Percentiles rank a stretch among this genome's conserved stretches.
Conservation (phyloP, 2,888 invertebrate genomes). For the Coremacera marginata region DNA sequence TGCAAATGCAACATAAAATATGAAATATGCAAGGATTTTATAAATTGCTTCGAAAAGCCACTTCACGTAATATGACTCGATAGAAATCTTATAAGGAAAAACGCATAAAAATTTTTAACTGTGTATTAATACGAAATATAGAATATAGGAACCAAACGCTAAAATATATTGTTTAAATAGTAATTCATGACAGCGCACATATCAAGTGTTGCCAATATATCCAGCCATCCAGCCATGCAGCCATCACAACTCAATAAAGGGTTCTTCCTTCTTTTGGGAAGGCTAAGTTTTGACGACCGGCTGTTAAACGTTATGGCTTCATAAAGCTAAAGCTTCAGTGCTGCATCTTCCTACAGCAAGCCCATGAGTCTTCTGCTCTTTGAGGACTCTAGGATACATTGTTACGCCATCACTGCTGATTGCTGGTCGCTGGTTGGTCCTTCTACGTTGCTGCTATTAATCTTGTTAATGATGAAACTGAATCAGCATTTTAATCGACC, state of each 20-base stretch:
- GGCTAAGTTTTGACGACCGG: not conserved
- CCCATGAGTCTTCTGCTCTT: too few relatives aligned
- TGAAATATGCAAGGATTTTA: too few relatives aligned
- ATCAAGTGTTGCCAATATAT: conserved; percentile 9
- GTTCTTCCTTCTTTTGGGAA: not conserved
- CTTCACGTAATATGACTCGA: too few relatives aligned
- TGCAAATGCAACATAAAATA: too few relatives aligned
- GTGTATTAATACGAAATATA: too few relatives aligned
- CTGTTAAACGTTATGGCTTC: conserved; percentile 11
- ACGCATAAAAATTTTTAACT: too few relatives aligned
- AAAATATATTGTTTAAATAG: conserved; percentile 17
- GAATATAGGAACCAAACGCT: too few relatives aligned
- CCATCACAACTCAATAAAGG: not conserved
- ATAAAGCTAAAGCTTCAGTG: not conserved
- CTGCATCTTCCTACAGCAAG: not conserved
- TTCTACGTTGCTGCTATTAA: conserved; percentile 57
- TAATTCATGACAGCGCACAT: conserved; percentile 20
- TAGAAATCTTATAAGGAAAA: too few relatives aligned
- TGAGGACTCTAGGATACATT: not conserved
- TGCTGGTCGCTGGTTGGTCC: not conserved
- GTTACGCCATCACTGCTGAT: not conserved
- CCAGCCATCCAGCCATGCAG: not conserved
- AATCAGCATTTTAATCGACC: conserved; percentile 69
- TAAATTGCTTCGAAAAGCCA: too few relatives aligned
- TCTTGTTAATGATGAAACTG: conserved; percentile 70